Evolutionary conservation across 1,140 invertebrate species (phyloP), one percentile per base, ranked within the genome.

Genomic region (Philopotamus ludificatus): DNA sequence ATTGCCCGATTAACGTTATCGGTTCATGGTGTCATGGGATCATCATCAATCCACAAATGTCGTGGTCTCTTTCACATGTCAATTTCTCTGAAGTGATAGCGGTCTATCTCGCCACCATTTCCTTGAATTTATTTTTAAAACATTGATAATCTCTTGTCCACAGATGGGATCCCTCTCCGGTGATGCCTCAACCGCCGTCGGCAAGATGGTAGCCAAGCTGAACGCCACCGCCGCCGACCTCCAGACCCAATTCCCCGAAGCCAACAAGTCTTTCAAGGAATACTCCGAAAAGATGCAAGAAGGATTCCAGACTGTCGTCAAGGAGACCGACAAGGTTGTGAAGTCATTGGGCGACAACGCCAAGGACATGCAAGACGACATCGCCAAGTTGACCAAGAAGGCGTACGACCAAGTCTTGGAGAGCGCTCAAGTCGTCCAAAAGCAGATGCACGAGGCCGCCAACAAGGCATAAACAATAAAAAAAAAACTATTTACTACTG

Each of bases 301-400:
- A 12, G 26, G 65, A 3, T 58, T 70, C 57, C 51, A 67, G 61
- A 61, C 64, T 28, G 65, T 70, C 12, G 57, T 66, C 28, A 51
- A n/a, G 1, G 61, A 70, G 49, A 34, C 58, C 53, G 65, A 64
- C 50, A 64, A 67, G 42, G 65, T 70, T 16, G 23, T 44, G 45
- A 63, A 70, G 47, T 41, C 54, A 23, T 50, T 70, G 7, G 12
- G n/a, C 16, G 65, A 66, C 15, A 70, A 70, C 68, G 53, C 65
- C 55, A 61, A 67, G 49, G 65, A 44, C 2, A 41, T 70, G 39
- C 60, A 62, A 47, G 60, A 60, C 1, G 68, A 70, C 26, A n/a
- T 70, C 16, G 50, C 47, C 41, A 67, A 67, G 20, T 39, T 67
- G 49, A 70, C 68, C 39, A 70, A 70, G 68, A 63, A 67, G 44